Percentiles rank a stretch among this genome's conserved stretches.
Conservation (phyloP, 2,113 vertebrate genomes). For the Candoia aspera region DNA sequence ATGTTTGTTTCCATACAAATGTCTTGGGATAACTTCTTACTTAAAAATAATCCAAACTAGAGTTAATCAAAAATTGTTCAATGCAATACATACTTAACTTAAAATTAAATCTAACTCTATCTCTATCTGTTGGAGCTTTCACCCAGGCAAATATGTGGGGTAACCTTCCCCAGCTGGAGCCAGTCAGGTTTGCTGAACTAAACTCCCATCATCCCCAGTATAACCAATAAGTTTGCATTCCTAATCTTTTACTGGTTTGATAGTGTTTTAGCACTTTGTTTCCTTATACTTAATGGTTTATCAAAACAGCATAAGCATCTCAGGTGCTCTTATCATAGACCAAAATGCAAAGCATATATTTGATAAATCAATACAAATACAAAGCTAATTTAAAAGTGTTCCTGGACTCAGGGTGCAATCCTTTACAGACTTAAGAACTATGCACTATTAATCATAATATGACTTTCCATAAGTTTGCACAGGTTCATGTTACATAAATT, state of each 20-base stretch:
- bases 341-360: not conserved
- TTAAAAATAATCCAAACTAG: not conserved
- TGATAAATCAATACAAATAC: not conserved
- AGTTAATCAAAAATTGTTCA: too few relatives aligned
- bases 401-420: not conserved
- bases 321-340: not conserved
- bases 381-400: not conserved
- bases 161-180: not conserved
- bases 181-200: not conserved
- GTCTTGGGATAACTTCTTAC: not conserved
- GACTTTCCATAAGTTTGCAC: not conserved
- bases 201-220: not conserved
- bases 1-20: not conserved
- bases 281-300: not conserved
- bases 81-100: too few relatives aligned
- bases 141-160: too few relatives aligned
- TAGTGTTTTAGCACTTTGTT: not conserved
- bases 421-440: not conserved
- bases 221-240: not conserved
- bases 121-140: too few relatives aligned
- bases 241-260: not conserved
- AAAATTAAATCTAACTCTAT: too few relatives aligned
- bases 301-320: not conserved
- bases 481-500: not conserved
- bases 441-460: not conserved